Evolutionary conservation across 2,888 invertebrate species (phyloP).

Genomic region (Phyllotreta striolata): DNA sequence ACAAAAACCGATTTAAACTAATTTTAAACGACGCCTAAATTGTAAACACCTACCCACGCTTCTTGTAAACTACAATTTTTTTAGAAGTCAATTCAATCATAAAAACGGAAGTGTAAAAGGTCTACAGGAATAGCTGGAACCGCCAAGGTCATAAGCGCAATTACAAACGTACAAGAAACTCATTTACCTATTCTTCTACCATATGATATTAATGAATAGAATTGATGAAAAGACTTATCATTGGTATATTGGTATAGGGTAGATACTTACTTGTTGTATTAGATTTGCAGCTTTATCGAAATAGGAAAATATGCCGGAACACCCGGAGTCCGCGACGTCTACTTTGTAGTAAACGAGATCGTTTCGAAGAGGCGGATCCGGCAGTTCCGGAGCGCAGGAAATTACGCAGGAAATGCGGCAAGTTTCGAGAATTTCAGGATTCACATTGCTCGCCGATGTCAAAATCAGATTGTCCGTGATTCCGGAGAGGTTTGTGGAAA

Average conservation of each 20-base stretch:
- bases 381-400: slow-evolving; percentile 84
- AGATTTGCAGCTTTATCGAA: slow-evolving; percentile 82
- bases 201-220: not conserved
- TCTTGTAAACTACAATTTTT: too few relatives aligned
- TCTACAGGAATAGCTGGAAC: too few relatives aligned
- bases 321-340: slow-evolving; percentile 76
- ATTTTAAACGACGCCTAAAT: too few relatives aligned
- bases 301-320: slow-evolving; percentile 74
- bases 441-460: slow-evolving; percentile 80
- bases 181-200: not conserved
- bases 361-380: slow-evolving; percentile 70
- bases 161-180: too few relatives aligned
- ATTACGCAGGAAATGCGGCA: slow-evolving; percentile 80
- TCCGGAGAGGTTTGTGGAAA: slow-evolving; percentile 65
- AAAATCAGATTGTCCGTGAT: slow-evolving; percentile 78
- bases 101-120: too few relatives aligned
- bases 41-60: too few relatives aligned
- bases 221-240: slow-evolving; percentile 1
- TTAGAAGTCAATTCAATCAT: too few relatives aligned
- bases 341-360: slow-evolving; percentile 70
- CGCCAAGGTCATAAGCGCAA: too few relatives aligned
- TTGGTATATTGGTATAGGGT: not conserved
- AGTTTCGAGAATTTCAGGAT: slow-evolving; percentile 72
- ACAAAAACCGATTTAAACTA: too few relatives aligned
- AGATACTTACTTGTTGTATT: slow-evolving; percentile 70